Conservation (phyloP, 2,888 invertebrate genomes). For the Sphaerophoria taeniata region DNA sequence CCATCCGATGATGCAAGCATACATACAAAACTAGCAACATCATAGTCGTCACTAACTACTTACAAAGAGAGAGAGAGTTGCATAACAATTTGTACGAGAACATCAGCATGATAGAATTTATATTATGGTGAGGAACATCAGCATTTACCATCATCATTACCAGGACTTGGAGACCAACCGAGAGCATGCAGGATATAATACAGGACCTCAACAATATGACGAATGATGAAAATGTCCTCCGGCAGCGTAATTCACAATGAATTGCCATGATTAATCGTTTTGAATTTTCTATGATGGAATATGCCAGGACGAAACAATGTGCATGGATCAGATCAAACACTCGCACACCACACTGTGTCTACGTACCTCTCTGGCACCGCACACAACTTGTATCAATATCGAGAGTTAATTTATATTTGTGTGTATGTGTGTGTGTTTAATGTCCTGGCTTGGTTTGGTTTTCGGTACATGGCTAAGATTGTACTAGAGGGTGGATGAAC, state of each 20-base stretch:
- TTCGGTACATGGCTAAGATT: neutral
- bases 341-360: neutral
- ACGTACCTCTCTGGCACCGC: neutral
- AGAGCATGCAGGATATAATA: neutral
- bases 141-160: conserved; percentile 73
- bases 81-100: neutral
- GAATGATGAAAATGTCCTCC: conserved; percentile 75
- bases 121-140: conserved; percentile 63
- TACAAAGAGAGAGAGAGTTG: neutral
- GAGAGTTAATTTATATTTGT: neutral
- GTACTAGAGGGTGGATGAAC: conserved; percentile 34
- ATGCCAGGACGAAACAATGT: conserved; percentile 16
- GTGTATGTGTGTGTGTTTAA: neutral
- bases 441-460: neutral
- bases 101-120: conserved; percentile 44
- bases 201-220: conserved; percentile 72
- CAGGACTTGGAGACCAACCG: neutral
- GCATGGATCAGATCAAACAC: conserved; percentile 23
- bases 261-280: conserved; percentile 75
- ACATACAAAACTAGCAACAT: conserved; percentile 1
- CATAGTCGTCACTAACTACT: conserved; percentile 19
- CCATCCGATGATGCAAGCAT: conserved; percentile 12
- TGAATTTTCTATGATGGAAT: conserved; percentile 73
- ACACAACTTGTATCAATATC: conserved; percentile 31
- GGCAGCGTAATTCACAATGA: conserved; percentile 75